These are phyloP conservation scores for Potorous gilbertii DNA, from an alignment of 2,797 vertebrate species.

Conservation along the genomic window DNA sequence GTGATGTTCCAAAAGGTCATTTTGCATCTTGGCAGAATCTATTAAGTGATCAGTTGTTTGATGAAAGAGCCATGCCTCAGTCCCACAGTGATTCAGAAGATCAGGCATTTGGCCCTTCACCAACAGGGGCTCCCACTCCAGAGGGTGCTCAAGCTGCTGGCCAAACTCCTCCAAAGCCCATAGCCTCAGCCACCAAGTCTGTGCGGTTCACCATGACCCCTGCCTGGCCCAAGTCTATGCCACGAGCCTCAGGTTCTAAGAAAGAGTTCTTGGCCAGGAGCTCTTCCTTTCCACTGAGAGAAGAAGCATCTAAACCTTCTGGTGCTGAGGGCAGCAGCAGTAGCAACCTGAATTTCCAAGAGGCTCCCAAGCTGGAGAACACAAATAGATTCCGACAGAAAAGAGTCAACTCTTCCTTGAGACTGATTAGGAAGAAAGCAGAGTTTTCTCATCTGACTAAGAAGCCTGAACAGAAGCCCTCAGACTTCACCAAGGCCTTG, in stretches of 20 bases:
- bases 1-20: constrained; percentile 37
- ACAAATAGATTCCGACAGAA: constrained; percentile 91
- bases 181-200: constrained; percentile 75
- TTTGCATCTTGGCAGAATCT: background rate
- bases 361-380: constrained; percentile 78
- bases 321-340: constrained; percentile 55
- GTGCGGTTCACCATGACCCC: constrained; percentile 85
- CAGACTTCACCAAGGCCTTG: constrained; percentile 77
- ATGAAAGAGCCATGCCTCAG: background rate
- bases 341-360: background rate
- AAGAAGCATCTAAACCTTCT: constrained; percentile 60
- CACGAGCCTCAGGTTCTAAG: constrained; percentile 74
- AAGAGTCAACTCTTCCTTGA: constrained; percentile 86
- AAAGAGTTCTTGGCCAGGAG: constrained; percentile 76
- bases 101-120: background rate
- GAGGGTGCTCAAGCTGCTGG: background rate
- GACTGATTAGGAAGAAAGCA: constrained; percentile 83
- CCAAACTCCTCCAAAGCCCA: constrained; percentile 44
- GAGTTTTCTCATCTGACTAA: constrained; percentile 52
- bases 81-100: background rate
- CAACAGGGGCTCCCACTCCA: background rate
- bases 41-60: background rate
- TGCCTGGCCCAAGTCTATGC: constrained; percentile 87
- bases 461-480: constrained; percentile 48
- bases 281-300: constrained; percentile 61